A percentile compares a stretch with the other conserved stretches of the same genome.
Conservation (phyloP, 2,113 vertebrate genomes). For the Heterotis niloticus region DNA sequence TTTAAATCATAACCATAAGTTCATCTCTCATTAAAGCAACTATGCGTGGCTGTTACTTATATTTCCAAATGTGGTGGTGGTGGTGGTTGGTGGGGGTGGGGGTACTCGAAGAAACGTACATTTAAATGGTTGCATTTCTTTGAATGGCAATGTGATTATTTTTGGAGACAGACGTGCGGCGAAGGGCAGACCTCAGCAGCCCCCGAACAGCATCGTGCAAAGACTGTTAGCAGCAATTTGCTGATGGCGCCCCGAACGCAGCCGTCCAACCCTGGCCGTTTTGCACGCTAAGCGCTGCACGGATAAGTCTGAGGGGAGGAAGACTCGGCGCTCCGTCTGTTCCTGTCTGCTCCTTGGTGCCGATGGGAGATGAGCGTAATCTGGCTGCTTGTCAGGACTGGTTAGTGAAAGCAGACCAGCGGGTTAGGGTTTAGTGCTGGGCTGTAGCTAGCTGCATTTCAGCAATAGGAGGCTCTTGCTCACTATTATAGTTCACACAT, state of each 20-base stretch:
- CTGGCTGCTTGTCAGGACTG: conserved; percentile 97
- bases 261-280: conserved; percentile 69
- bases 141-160: conserved; percentile 18
- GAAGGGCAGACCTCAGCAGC: conserved; percentile 59
- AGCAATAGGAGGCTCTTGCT: conserved; percentile 7
- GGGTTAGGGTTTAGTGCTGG: conserved; percentile 37
- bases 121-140: too few species aligned
- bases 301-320: conserved; percentile 57
- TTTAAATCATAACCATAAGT: background rate
- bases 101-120: too few species aligned
- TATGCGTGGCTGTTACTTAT: too few species aligned
- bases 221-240: conserved; percentile 76
- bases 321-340: conserved; percentile 85
- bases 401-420: conserved; percentile 91
- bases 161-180: conserved; percentile 42
- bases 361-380: conserved; percentile 96
- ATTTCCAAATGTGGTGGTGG: too few species aligned
- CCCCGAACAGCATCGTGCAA: conserved; percentile 68
- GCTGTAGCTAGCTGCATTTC: conserved; percentile 55
- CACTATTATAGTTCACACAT: background rate
- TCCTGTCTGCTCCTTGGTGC: conserved; percentile 88
- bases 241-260: conserved; percentile 69
- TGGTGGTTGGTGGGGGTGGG: too few species aligned
- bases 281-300: conserved; percentile 81
- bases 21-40: too few species aligned